These are phyloP conservation scores for Eidolon dupreanum DNA, from an alignment of 2,797 vertebrate genomes.

Conservation along the genomic window DNA sequence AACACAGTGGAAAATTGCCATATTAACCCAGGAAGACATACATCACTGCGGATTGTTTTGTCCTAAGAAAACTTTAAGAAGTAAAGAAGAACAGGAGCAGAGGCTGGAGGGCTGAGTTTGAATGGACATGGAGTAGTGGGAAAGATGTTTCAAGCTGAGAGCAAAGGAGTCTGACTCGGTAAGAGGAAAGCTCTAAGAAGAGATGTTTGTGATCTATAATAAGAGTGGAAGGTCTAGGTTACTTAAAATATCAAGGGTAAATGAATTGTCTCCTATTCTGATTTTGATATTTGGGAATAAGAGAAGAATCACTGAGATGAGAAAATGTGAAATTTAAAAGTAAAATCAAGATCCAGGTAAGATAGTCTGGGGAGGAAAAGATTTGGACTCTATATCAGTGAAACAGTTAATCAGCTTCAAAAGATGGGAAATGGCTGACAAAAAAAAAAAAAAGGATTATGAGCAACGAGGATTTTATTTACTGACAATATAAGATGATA, in stretches of 20 bases:
- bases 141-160: background rate
- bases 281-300: background rate
- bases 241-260: background rate
- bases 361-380: background rate
- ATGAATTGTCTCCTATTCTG: background rate
- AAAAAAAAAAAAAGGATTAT: background rate
- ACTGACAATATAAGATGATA: background rate
- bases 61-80: background rate
- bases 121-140: rapidly evolving
- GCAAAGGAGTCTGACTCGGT: too few relatives aligned
- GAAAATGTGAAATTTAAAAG: conserved; percentile 50
- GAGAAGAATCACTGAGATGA: conserved; percentile 2
- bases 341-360: conserved; percentile 33
- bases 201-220: background rate
- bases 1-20: background rate
- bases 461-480: background rate
- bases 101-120: background rate
- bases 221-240: background rate
- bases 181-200: background rate
- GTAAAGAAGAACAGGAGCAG: background rate
- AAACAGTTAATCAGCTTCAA: background rate
- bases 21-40: background rate
- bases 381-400: background rate
- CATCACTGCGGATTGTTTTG: background rate
- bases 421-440: background rate